Conservation (phyloP, 2,113 vertebrate species). For the Motacilla alba region DNA sequence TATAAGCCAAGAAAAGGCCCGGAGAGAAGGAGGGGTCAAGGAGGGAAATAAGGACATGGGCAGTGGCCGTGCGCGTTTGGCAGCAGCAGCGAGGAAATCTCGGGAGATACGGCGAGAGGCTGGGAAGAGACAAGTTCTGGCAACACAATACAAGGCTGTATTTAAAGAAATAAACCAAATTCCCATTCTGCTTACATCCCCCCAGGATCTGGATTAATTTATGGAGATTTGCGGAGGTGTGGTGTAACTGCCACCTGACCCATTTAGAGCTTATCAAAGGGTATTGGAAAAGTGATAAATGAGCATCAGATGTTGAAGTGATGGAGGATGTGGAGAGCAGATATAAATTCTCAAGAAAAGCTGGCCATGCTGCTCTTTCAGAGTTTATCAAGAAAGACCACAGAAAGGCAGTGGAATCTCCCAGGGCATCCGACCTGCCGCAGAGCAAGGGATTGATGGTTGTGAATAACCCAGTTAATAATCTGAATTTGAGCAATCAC, state of each 20-base stretch:
- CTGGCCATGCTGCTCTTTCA: neutral
- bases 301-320: neutral
- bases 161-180: neutral
- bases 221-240: neutral
- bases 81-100: neutral
- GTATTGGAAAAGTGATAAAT: neutral
- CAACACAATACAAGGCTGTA: neutral
- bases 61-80: neutral
- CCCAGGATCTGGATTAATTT: neutral
- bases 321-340: neutral
- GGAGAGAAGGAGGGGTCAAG: neutral
- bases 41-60: neutral
- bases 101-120: neutral
- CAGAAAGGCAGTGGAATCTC: neutral
- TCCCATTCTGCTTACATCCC: neutral
- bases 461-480: conserved; percentile 8
- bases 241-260: neutral
- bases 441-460: neutral
- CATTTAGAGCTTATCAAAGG: neutral
- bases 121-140: neutral
- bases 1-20: neutral
- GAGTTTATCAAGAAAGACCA: neutral
- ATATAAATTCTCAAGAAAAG: neutral
- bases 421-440: neutral
- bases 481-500: conserved; percentile 10